Percentiles rank a stretch among this genome's conserved stretches.
Evolutionary conservation across 1,140 invertebrate species (phyloP).

Genomic region (Philopotamus ludificatus): DNA sequence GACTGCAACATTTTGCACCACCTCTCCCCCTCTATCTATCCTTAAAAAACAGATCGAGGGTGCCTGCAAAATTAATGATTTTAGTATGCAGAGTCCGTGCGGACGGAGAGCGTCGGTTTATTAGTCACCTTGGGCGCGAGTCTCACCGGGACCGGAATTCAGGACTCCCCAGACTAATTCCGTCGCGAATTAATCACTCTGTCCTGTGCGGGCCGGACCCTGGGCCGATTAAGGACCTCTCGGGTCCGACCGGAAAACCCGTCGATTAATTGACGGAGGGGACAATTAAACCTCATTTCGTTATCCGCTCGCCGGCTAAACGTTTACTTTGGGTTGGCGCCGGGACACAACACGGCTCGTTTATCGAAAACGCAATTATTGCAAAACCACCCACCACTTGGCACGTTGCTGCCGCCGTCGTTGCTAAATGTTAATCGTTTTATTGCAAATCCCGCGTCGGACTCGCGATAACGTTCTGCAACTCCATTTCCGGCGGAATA

Average conservation of each 20-base stretch:
- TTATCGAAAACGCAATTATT: too few relatives aligned
- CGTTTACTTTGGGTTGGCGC: conserved; percentile 7
- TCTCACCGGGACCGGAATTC: conserved; percentile 9
- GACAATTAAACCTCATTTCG: conserved; percentile 33
- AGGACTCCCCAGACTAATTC: conserved; percentile 23
- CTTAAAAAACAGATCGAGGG: too few relatives aligned
- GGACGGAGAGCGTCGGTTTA: conserved; percentile 25
- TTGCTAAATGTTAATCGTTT: too few relatives aligned
- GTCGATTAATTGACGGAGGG: conserved; percentile 32
- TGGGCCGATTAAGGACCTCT: conserved; percentile 24
- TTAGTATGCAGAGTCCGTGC: conserved; percentile 33
- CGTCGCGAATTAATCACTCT: conserved; percentile 34
- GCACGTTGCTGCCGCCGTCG: too few relatives aligned
- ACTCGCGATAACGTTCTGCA: too few relatives aligned
- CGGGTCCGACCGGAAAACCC: conserved; percentile 26
- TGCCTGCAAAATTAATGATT: conserved; percentile 40
- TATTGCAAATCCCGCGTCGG: too few relatives aligned
- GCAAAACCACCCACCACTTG: too few relatives aligned
- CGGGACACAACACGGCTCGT: too few relatives aligned
- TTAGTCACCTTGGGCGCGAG: conserved; percentile 35
- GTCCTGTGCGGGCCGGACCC: background rate
- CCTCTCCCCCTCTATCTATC: too few relatives aligned
- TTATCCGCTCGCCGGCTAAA: conserved; percentile 28
- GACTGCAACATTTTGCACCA: too few relatives aligned
- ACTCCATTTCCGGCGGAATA: too few relatives aligned